phyloP scores from a whole-genome alignment of 2,797 vertebrate species.

The Alosa sapidissima region DNA sequence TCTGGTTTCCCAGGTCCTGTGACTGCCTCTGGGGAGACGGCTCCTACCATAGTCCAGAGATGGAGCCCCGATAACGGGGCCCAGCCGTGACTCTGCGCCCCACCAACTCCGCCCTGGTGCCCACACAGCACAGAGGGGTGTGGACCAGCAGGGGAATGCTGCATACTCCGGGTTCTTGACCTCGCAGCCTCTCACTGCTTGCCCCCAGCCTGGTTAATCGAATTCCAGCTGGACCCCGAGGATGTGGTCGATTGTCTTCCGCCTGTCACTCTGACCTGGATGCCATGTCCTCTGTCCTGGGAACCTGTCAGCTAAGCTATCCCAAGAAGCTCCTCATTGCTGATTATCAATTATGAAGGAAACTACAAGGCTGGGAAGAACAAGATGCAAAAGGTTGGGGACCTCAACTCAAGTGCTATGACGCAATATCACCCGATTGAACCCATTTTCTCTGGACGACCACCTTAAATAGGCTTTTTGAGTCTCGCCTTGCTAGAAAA shows the following conservation, averaged over 20 bases:
- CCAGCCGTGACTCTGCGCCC: background rate
- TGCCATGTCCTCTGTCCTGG: background rate
- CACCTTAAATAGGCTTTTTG: background rate
- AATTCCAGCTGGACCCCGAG: background rate
- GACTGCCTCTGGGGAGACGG: slow-evolving; percentile 44
- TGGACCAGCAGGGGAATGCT: background rate
- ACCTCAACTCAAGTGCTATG: background rate
- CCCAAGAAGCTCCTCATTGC: background rate
- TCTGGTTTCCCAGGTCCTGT: slow-evolving; percentile 50
- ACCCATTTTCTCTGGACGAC: background rate
- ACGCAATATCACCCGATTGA: background rate
- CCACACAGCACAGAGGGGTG: background rate
- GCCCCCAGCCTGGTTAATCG: slow-evolving; percentile 18
- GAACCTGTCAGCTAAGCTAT: slow-evolving; percentile 1
- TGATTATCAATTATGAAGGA: background rate
- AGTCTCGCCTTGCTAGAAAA: background rate
- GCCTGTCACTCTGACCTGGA: background rate
- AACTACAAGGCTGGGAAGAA: background rate
- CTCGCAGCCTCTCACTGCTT: slow-evolving; percentile 25
- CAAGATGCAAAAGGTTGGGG: background rate
- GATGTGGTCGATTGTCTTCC: background rate
- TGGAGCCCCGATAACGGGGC: background rate
- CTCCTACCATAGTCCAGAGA: background rate
- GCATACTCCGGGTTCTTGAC: background rate
- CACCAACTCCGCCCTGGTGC: background rate